Percentiles rank a stretch among this genome's conserved stretches.
Conservation (phyloP, 2,113 vertebrate species). For the Python bivittatus region DNA sequence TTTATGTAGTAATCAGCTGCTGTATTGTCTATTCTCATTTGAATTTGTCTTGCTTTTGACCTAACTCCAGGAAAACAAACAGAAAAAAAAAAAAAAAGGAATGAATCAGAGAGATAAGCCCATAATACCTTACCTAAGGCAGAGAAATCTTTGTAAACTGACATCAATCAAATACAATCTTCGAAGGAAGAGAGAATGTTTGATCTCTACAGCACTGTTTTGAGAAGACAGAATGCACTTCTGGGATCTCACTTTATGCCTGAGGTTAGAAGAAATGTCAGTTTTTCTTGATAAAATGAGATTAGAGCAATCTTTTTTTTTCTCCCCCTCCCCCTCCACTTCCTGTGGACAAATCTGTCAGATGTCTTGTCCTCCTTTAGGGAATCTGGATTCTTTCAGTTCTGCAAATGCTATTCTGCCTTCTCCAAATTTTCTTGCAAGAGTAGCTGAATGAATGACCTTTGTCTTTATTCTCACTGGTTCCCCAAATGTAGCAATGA, state of each 20-base stretch:
- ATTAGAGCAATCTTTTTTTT: background rate
- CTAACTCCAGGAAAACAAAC: conserved; percentile 10
- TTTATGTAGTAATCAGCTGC: conserved; percentile 42
- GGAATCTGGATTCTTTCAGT: background rate
- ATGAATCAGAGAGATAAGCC: background rate
- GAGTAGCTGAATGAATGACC: conserved; percentile 2
- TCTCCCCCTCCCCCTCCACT: background rate
- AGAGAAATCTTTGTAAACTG: background rate
- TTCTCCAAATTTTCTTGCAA: background rate
- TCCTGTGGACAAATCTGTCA: conserved; percentile 11
- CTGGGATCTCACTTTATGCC: background rate
- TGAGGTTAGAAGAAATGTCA: background rate
- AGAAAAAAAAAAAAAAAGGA: background rate
- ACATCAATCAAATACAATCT: background rate
- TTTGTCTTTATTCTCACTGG: background rate
- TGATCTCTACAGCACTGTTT: background rate
- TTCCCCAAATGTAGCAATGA: background rate
- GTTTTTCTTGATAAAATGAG: conserved; percentile 12
- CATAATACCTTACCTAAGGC: background rate
- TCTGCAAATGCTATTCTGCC: background rate
- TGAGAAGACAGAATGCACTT: background rate
- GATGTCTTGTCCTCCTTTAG: background rate
- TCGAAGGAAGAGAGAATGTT: background rate
- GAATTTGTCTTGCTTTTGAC: conserved; percentile 21
- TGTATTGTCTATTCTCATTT: background rate